A percentile compares a stretch with the other conserved stretches of the same genome.
phyloP scores from a whole-genome alignment of 2,888 invertebrate genomes.

The Bruchidius siliquastri region DNA sequence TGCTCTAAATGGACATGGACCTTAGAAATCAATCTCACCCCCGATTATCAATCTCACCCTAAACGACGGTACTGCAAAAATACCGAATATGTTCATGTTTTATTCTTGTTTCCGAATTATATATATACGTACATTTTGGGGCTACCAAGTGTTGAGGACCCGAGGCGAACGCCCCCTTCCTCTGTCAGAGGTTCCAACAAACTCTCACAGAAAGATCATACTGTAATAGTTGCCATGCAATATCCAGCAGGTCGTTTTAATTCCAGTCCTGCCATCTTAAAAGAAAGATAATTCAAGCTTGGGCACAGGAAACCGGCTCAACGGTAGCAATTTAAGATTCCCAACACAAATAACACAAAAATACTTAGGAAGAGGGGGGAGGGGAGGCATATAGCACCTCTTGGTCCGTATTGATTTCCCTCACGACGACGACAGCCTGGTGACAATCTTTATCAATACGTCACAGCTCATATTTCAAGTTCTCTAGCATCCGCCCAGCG shows the following conservation, averaged over 20 bases:
- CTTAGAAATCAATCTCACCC: no score
- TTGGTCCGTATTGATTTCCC: conserved; percentile 48
- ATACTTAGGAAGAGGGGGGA: not conserved
- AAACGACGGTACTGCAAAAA: no score
- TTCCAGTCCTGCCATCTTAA: not conserved
- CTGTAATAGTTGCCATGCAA: not conserved
- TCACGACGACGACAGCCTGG: conserved; percentile 58
- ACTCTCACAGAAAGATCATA: no score
- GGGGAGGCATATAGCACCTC: conserved; percentile 29
- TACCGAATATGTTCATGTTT: no score
- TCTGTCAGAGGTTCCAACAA: no score
- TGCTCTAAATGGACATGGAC: no score
- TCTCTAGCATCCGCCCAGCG: conserved; percentile 49
- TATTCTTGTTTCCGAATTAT: no score
- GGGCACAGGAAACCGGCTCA: not conserved
- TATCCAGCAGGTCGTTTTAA: not conserved
- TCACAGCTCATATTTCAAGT: conserved; percentile 52
- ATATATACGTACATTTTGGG: no score
- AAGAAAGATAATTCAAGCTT: not conserved
- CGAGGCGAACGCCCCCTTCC: no score
- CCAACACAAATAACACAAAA: not conserved
- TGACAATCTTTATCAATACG: conserved; percentile 64
- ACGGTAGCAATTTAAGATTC: not conserved
- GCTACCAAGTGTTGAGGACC: no score
- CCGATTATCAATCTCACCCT: no score